These are phyloP conservation scores for Notechis scutatus DNA, from an alignment of 2,113 vertebrate genomes.

Conservation along the genomic window DNA sequence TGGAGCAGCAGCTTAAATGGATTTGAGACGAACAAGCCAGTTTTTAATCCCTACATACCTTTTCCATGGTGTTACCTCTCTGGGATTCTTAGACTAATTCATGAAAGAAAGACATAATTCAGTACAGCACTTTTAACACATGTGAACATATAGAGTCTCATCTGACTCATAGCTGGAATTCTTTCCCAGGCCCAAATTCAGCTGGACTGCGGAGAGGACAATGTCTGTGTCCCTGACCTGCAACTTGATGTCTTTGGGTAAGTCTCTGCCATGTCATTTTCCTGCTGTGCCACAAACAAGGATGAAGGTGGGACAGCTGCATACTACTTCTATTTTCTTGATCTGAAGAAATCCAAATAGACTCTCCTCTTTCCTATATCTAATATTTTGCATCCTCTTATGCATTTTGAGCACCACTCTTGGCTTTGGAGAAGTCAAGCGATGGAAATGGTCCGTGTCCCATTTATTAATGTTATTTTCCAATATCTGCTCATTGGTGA, in stretches of 20 bases:
- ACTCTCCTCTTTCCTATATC: not conserved
- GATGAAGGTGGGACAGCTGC: not conserved
- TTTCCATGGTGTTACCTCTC: not conserved
- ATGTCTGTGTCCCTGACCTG: slow-evolving; percentile 89
- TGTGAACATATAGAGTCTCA: not conserved
- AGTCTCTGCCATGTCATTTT: slow-evolving; percentile 37
- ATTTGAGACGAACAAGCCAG: too few relatives aligned
- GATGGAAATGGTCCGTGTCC: not conserved
- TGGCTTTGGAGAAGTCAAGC: not conserved
- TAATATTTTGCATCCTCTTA: not conserved
- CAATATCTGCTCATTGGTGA: not conserved
- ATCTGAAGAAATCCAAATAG: not conserved
- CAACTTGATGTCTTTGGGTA: slow-evolving; percentile 83
- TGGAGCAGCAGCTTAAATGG: not conserved
- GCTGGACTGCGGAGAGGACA: slow-evolving; percentile 90
- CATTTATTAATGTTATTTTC: not conserved
- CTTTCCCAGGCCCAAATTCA: slow-evolving; percentile 81
- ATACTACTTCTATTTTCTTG: not conserved
- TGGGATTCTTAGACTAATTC: not conserved
- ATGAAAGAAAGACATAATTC: not conserved
- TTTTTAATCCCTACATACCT: not conserved
- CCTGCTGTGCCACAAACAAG: not conserved
- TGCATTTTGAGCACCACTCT: too few relatives aligned
- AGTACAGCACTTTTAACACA: not conserved
- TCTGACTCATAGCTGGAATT: not conserved